These are phyloP conservation scores for Volucella zonaria DNA, from an alignment of 2,888 invertebrate species.

Conservation along the genomic window DNA sequence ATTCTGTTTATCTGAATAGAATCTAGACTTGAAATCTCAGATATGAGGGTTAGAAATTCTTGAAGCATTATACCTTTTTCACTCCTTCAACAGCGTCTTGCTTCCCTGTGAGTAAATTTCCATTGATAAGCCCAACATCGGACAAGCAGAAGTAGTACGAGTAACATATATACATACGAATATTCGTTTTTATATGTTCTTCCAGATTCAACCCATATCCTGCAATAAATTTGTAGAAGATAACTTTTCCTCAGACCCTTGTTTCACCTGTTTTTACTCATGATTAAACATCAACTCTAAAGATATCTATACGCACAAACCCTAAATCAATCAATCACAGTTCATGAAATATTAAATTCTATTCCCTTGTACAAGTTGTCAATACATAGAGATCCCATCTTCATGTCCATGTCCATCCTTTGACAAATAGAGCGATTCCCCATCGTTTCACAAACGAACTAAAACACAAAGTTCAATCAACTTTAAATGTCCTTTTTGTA, in stretches of 20 bases:
- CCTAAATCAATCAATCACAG: slow-evolving; percentile 18
- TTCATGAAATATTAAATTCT: slow-evolving; percentile 17
- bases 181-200: no score
- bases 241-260: background rate
- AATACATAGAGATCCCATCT: background rate
- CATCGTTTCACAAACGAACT: background rate
- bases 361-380: slow-evolving; percentile 9
- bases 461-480: background rate
- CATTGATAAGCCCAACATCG: no score
- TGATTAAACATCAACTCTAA: background rate
- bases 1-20: no score
- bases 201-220: background rate
- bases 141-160: no score
- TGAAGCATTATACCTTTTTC: no score
- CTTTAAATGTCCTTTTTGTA: slow-evolving; percentile 5
- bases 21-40: no score
- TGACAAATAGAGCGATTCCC: background rate
- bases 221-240: background rate
- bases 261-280: background rate
- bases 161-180: no score
- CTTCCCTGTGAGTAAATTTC: no score
- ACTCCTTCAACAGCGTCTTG: no score
- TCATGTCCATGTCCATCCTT: background rate
- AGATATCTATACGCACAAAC: slow-evolving; percentile 1
- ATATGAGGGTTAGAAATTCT: no score